Evolutionary conservation across 2,888 invertebrate genomes (phyloP).

Genomic region (Idaea biselata): DNA sequence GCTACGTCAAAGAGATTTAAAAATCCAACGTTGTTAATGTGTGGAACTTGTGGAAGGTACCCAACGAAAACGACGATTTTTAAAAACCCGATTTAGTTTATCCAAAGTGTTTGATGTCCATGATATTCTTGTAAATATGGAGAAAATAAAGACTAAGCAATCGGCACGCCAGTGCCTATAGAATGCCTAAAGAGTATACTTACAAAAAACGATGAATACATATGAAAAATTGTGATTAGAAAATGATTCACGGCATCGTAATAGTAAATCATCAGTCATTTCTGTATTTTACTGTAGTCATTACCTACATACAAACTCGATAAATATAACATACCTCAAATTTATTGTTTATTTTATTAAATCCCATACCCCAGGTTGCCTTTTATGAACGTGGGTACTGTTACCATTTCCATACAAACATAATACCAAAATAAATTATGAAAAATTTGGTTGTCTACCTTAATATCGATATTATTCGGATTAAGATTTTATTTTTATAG

Average conservation of each 20-base stretch:
- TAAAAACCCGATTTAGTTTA: conserved; percentile 16
- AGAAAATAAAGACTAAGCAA: conserved; percentile 74
- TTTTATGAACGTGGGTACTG: too few species aligned
- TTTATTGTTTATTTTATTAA: conserved; percentile 51
- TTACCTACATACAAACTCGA: conserved; percentile 79
- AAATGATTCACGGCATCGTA: conserved; percentile 52
- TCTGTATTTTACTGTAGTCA: conserved; percentile 79
- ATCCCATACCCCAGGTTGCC: neutral
- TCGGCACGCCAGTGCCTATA: conserved; percentile 69
- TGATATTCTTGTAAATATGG: conserved; percentile 68
- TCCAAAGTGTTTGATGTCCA: conserved; percentile 26
- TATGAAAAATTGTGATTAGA: conserved; percentile 78
- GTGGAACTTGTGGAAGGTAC: conserved; percentile 2
- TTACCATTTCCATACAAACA: too few species aligned
- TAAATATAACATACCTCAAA: conserved; percentile 80
- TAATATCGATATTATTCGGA: too few species aligned
- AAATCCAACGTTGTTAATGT: too few species aligned
- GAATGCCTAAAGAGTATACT: conserved; percentile 76
- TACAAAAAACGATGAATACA: conserved; percentile 64
- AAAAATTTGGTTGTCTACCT: too few species aligned
- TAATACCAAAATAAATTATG: too few species aligned
- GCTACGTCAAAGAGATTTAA: too few species aligned
- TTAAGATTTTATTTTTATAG: too few species aligned
- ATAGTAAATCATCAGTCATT: conserved; percentile 72
- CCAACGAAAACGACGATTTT: conserved; percentile 14